Evolutionary conservation across 2,888 invertebrate species (phyloP).

Genomic region (Homarus gammarus): DNA sequence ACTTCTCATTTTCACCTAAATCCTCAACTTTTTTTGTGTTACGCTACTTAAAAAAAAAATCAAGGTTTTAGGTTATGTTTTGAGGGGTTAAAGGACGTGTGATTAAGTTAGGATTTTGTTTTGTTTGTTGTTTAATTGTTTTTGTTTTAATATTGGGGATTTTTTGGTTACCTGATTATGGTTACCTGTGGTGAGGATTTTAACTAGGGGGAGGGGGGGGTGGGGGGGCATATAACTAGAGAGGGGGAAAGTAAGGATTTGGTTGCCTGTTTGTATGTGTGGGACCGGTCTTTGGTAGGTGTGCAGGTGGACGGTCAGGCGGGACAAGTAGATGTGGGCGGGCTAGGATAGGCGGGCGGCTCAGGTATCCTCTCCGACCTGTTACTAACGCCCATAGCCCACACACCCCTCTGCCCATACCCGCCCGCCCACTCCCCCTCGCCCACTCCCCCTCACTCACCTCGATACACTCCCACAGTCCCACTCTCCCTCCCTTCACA

Average conservation of each 20-base stretch:
- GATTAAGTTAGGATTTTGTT: too few species aligned
- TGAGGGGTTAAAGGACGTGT: too few species aligned
- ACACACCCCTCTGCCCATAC: background rate
- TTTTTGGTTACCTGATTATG: too few species aligned
- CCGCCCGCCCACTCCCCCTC: background rate
- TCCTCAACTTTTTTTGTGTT: too few species aligned
- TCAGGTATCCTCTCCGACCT: constrained; percentile 39
- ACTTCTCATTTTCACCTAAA: background rate
- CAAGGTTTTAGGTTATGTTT: too few species aligned
- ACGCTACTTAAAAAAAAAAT: too few species aligned
- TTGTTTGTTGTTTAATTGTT: too few species aligned
- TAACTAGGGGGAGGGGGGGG: too few species aligned
- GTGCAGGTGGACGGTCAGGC: background rate
- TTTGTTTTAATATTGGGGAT: too few species aligned
- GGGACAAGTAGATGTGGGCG: background rate
- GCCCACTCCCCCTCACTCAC: too few species aligned
- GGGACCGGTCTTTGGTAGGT: background rate
- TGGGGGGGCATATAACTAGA: too few species aligned
- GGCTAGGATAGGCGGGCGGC: constrained; percentile 17
- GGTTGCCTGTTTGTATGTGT: background rate
- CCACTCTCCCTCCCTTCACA: background rate
- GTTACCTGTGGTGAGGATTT: too few species aligned
- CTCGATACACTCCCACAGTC: background rate
- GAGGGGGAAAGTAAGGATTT: constrained; percentile 25
- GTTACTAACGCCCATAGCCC: background rate